These are phyloP conservation scores for Euphysa ruthae DNA, from an alignment of 30 jellyfish, hydroid and myxozoan species.

Conservation along the genomic window DNA sequence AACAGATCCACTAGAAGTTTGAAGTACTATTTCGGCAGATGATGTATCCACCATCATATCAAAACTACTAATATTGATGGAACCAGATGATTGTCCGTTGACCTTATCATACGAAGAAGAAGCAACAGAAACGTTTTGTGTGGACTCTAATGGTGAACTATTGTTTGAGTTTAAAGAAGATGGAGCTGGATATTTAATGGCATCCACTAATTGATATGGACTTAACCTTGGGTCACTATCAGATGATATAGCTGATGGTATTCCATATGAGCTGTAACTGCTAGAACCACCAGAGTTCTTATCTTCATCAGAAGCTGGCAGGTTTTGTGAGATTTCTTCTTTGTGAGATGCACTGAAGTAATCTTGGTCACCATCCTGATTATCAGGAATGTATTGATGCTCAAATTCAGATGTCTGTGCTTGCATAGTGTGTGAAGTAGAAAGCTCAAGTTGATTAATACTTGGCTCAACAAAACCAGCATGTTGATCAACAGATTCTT, in stretches of 20 bases:
- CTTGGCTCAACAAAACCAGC: no score
- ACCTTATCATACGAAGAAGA: slow-evolving; percentile 28
- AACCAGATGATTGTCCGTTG: slow-evolving; percentile 7
- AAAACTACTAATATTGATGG: slow-evolving; percentile 7
- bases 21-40: no score
- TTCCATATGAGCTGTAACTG: slow-evolving; percentile 11
- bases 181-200: slow-evolving; percentile 17
- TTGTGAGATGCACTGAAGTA: neutral
- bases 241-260: slow-evolving; percentile 7
- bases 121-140: slow-evolving; percentile 27
- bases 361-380: no score
- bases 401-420: no score
- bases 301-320: neutral
- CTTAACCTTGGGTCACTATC: slow-evolving; percentile 19
- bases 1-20: no score
- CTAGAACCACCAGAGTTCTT: neutral
- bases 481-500: no score
- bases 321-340: neutral
- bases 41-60: slow-evolving; percentile 4
- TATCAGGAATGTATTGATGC: no score
- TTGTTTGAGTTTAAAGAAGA: slow-evolving; percentile 11
- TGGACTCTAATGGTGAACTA: slow-evolving; percentile 21
- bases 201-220: slow-evolving; percentile 30
- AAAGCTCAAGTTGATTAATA: no score
- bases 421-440: no score